Evolutionary conservation across 1,140 invertebrate species (phyloP).

Genomic region (Hormaphis cornu): DNA sequence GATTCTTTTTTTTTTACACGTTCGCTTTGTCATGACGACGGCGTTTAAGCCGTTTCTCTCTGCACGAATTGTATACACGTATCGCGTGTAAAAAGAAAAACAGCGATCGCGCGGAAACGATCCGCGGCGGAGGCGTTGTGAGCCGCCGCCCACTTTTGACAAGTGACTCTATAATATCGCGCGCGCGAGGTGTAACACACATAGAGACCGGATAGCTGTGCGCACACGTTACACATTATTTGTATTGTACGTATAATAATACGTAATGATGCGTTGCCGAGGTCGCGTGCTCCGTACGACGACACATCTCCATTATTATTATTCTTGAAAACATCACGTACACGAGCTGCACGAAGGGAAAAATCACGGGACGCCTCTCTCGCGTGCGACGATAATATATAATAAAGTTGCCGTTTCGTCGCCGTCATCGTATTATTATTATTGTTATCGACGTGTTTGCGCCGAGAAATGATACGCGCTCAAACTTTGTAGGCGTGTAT

Average conservation of each 20-base stretch:
- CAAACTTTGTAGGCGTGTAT: constrained; percentile 16
- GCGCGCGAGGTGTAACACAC: constrained; percentile 8
- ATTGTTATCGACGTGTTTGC: constrained; percentile 12
- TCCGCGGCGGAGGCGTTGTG: constrained; percentile 13
- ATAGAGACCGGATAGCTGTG: no score
- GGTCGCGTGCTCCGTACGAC: constrained; percentile 16
- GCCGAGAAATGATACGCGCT: background rate
- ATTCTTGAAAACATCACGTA: constrained; percentile 25
- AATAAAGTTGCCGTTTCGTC: constrained; percentile 10
- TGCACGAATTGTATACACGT: background rate
- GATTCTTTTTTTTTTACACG: no score
- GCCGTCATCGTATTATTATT: background rate
- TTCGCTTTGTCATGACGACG: no score
- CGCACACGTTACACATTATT: no score
- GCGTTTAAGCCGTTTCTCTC: no score
- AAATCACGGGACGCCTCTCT: constrained; percentile 7
- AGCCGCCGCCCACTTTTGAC: constrained; percentile 26
- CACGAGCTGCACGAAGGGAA: background rate
- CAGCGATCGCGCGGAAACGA: no score
- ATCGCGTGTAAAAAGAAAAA: background rate
- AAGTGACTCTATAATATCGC: no score
- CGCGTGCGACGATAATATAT: no score
- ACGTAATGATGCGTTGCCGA: constrained; percentile 18
- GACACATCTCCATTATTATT: no score
- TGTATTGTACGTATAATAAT: no score